These are phyloP conservation scores for Macrosteles quadrilineatus DNA, from an alignment of 1,140 invertebrate species.

Conservation along the genomic window DNA sequence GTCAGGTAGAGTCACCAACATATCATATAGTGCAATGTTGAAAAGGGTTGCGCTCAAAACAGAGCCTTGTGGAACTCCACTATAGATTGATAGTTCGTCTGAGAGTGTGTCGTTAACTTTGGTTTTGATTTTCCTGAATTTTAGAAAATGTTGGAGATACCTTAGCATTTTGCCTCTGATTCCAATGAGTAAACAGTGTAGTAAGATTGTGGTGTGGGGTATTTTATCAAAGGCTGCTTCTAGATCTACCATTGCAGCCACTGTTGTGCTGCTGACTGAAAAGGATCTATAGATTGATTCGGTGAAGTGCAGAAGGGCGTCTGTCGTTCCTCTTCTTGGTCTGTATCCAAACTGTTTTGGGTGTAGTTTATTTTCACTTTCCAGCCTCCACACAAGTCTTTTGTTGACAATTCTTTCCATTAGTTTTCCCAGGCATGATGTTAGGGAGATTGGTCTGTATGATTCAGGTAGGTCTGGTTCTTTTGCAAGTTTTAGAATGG, in stretches of 20 bases:
- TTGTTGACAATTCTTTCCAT: constrained; percentile 8
- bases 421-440: background rate
- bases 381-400: background rate
- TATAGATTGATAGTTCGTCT: background rate
- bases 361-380: constrained; percentile 2
- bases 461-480: background rate
- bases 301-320: background rate
- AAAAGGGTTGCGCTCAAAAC: too few species aligned
- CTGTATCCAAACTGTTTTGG: constrained; percentile 10
- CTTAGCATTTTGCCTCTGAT: constrained; percentile 13
- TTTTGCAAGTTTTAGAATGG: background rate
- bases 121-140: background rate
- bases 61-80: background rate
- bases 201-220: background rate
- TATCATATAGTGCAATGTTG: too few species aligned
- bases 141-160: constrained; percentile 12
- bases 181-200: background rate
- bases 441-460: constrained; percentile 11
- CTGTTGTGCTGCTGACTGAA: background rate
- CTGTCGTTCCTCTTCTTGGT: constrained; percentile 4
- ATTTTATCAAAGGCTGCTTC: constrained; percentile 3
- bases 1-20: too few species aligned
- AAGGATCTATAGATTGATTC: background rate
- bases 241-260: background rate
- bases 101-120: background rate